phyloP scores from a whole-genome alignment of 2,888 invertebrate species.

The Leuctra nigra region DNA sequence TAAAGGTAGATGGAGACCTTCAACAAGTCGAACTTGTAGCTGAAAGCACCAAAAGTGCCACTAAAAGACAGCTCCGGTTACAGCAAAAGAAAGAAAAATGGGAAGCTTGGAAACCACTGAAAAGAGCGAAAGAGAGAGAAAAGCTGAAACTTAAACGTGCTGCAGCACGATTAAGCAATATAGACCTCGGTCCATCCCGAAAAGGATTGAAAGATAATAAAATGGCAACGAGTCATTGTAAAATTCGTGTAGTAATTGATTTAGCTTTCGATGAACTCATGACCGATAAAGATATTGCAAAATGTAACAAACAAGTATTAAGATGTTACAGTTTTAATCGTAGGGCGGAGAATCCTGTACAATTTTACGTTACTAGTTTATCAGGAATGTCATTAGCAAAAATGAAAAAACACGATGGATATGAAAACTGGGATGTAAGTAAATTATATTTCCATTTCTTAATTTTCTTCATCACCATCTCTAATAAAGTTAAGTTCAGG shows the following conservation, averaged over 20 bases:
- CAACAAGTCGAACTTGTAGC: too few relatives aligned
- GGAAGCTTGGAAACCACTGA: constrained; percentile 60
- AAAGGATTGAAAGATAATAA: constrained; percentile 70
- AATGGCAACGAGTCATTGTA: constrained; percentile 60
- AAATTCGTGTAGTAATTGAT: constrained; percentile 73
- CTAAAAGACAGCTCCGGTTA: constrained; percentile 60
- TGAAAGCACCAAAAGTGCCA: too few relatives aligned
- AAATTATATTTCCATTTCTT: background rate
- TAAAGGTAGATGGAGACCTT: too few relatives aligned
- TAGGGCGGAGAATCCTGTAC: constrained; percentile 68
- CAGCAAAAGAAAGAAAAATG: constrained; percentile 65
- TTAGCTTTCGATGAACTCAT: constrained; percentile 87
- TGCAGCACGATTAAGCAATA: constrained; percentile 62
- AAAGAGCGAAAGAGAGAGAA: constrained; percentile 61
- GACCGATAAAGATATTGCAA: constrained; percentile 81
- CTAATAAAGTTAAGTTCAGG: background rate
- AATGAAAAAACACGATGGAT: constrained; percentile 78
- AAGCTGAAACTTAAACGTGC: constrained; percentile 61
- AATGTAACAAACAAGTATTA: constrained; percentile 84
- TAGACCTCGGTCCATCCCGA: constrained; percentile 68
- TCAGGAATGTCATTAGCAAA: constrained; percentile 63
- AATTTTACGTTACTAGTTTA: constrained; percentile 77
- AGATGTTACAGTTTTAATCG: constrained; percentile 88
- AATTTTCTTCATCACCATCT: background rate
- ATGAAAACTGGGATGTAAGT: constrained; percentile 87